These are phyloP conservation scores for Decapterus maruadsi DNA, from an alignment of 2,797 vertebrate genomes.

Conservation along the genomic window DNA sequence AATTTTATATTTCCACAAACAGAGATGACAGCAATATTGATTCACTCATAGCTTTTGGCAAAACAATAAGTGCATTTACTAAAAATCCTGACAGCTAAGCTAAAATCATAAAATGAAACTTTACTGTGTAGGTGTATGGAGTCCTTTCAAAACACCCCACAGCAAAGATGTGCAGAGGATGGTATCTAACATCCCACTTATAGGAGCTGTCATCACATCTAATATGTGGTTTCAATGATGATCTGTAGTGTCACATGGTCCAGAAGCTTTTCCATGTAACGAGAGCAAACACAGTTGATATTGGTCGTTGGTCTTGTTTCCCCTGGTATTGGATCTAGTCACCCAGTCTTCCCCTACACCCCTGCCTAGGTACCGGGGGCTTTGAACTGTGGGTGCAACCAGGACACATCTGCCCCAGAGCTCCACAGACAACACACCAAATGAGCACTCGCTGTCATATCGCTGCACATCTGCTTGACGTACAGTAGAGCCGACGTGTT, in stretches of 20 bases:
- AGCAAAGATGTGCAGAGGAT: neutral
- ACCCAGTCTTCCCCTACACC: constrained; percentile 9
- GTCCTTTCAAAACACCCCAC: neutral
- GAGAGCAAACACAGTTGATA: neutral
- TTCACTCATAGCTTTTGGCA: too few species aligned
- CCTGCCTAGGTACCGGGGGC: constrained; percentile 48
- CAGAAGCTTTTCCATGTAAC: neutral
- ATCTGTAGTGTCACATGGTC: constrained; percentile 23
- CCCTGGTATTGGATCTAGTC: constrained; percentile 3
- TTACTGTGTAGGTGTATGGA: neutral
- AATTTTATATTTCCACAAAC: too few species aligned
- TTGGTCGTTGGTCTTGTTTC: neutral
- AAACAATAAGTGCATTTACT: too few species aligned
- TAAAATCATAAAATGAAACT: neutral
- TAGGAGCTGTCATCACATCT: constrained; percentile 16
- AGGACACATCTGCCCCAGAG: constrained; percentile 79
- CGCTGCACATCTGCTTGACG: constrained; percentile 70
- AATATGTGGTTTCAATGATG: constrained; percentile 21
- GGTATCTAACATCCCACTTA: neutral
- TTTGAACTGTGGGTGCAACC: constrained; percentile 47
- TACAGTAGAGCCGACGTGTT: constrained; percentile 57
- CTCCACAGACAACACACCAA: constrained; percentile 57
- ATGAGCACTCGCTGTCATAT: constrained; percentile 73
- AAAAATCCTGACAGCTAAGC: too few species aligned
- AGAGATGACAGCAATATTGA: too few species aligned